A percentile compares a stretch with the other conserved stretches of the same genome.
Conservation (phyloP, 2,888 invertebrate species). For the Thysanoteuthis rhombus region DNA sequence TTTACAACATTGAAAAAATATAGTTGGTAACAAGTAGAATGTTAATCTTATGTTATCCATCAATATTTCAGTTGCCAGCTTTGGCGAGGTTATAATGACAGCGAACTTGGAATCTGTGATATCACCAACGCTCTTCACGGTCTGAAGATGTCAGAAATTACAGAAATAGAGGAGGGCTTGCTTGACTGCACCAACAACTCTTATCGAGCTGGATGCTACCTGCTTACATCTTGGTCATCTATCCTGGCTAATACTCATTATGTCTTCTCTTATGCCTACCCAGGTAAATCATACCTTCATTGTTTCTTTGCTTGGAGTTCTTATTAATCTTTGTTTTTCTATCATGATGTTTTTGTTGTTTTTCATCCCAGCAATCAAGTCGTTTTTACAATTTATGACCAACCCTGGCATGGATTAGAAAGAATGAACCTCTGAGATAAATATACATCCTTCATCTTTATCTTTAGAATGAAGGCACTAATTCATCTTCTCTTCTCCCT, state of each 20-base stretch:
- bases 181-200: neutral
- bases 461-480: no score
- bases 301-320: neutral
- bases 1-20: no score
- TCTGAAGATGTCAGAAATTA: neutral
- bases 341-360: no score
- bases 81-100: conserved; percentile 15
- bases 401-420: no score
- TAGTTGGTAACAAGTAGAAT: no score
- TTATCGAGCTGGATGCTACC: neutral
- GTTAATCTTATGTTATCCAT: neutral
- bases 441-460: no score
- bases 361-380: no score
- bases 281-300: neutral
- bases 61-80: conserved; percentile 23
- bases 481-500: no score
- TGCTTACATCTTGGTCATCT: conserved; percentile 21
- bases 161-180: neutral
- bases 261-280: conserved; percentile 20
- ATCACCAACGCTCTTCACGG: neutral
- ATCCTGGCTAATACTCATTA: neutral
- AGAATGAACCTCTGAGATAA: no score
- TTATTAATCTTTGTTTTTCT: neutral
- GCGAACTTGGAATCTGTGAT: conserved; percentile 21
- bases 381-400: no score